phyloP scores from a whole-genome alignment of 2,888 invertebrate species.

The Megalurothrips usitatus region DNA sequence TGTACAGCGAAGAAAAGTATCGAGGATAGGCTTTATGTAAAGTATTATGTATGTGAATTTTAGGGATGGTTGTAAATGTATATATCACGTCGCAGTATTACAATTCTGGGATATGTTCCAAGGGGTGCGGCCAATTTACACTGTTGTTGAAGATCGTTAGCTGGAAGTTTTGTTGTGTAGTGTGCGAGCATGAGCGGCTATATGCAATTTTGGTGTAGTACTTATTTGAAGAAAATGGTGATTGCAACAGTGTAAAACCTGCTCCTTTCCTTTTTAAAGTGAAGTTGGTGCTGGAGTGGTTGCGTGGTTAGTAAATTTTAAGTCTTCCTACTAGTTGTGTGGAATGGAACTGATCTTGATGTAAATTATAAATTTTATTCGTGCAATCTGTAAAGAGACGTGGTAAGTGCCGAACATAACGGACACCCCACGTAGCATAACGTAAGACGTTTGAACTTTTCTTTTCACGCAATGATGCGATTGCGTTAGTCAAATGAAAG shows the following conservation, averaged over 20 bases:
- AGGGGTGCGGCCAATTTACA: background rate
- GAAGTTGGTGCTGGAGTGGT: slow-evolving; percentile 8
- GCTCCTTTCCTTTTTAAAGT: background rate
- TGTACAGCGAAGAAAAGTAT: slow-evolving; percentile 15
- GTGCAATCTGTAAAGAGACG: background rate
- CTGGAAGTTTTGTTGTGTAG: too few relatives aligned
- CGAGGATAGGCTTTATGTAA: slow-evolving; percentile 13
- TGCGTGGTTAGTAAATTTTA: slow-evolving; percentile 22
- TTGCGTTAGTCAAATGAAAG: background rate
- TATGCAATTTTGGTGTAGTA: too few relatives aligned
- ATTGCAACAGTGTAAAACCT: slow-evolving; percentile 9
- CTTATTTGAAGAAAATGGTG: too few relatives aligned
- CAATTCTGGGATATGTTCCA: slow-evolving; percentile 27
- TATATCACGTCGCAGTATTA: slow-evolving; percentile 14
- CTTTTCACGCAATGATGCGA: background rate
- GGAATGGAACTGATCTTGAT: slow-evolving; percentile 26
- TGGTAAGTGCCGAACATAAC: background rate
- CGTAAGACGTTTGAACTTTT: slow-evolving; percentile 6
- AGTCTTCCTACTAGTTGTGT: slow-evolving; percentile 26
- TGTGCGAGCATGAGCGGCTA: too few relatives aligned
- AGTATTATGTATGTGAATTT: slow-evolving; percentile 12
- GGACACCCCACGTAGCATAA: background rate
- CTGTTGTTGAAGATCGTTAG: too few relatives aligned
- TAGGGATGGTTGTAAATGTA: background rate
- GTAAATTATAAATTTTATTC: slow-evolving; percentile 15